phyloP scores from a whole-genome alignment of 2,888 invertebrate species.

The Camponotus fellah region DNA sequence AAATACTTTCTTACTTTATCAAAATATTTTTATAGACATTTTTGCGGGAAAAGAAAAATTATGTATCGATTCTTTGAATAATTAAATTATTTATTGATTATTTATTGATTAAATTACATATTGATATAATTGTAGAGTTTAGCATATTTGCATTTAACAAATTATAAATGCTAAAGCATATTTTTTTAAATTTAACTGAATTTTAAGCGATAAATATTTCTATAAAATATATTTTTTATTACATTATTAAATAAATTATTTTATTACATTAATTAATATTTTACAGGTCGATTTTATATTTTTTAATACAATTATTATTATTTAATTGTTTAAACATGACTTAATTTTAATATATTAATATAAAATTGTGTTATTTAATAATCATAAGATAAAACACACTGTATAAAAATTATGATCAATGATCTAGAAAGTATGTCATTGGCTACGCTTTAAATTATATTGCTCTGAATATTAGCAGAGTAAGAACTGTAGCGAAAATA shows the following conservation, averaged over 20 bases:
- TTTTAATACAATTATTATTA: conserved; percentile 2
- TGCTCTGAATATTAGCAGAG: not conserved
- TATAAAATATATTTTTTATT: not conserved
- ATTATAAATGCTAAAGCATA: not conserved
- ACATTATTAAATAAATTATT: not conserved
- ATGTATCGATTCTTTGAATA: not conserved
- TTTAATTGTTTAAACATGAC: not conserved
- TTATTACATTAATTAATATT: not conserved
- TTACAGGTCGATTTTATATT: not conserved
- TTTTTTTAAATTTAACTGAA: not conserved
- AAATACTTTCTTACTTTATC: not conserved
- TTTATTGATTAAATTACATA: no score
- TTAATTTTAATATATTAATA: not conserved
- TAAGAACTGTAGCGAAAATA: conserved; percentile 1
- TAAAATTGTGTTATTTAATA: not conserved
- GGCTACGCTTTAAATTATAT: not conserved
- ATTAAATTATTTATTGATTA: conserved; percentile 6
- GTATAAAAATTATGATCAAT: not conserved
- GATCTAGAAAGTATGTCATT: not conserved
- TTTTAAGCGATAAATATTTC: not conserved
- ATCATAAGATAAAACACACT: not conserved
- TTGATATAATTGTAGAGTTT: no score
- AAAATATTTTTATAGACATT: not conserved
- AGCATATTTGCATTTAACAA: not conserved
- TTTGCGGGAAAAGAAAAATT: not conserved